These are phyloP conservation scores for Dioctria rufipes DNA, from an alignment of 2,888 invertebrate genomes.

Conservation along the genomic window DNA sequence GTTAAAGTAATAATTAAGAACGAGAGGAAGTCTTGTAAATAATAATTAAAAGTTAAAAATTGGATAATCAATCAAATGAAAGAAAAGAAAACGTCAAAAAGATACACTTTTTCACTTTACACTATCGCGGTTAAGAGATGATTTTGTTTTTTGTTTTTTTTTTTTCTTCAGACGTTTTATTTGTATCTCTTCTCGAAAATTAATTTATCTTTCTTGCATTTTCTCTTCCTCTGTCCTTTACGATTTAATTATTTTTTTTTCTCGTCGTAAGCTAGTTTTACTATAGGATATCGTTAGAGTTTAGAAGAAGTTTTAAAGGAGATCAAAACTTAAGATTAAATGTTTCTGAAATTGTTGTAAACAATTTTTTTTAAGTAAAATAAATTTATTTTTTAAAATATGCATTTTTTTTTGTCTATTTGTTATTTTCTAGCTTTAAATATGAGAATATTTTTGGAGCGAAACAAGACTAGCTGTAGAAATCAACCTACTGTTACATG, in stretches of 20 bases:
- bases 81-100: background rate
- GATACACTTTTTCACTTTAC: slow-evolving; percentile 2
- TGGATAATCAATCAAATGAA: background rate
- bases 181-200: slow-evolving; percentile 16
- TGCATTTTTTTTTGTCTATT: too few relatives aligned
- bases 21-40: slow-evolving; percentile 28
- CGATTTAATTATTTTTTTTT: slow-evolving; percentile 2
- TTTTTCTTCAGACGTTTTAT: background rate
- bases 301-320: slow-evolving; percentile 30
- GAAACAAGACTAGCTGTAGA: too few relatives aligned
- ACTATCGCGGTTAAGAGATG: too few relatives aligned
- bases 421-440: too few relatives aligned
- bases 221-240: background rate
- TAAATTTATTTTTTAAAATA: background rate
- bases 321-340: slow-evolving; percentile 38
- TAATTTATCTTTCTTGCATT: slow-evolving; percentile 49
- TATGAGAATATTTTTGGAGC: too few relatives aligned
- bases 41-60: background rate
- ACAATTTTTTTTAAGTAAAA: slow-evolving; percentile 37
- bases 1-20: slow-evolving; percentile 9
- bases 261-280: slow-evolving; percentile 12
- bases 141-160: too few relatives aligned
- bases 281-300: slow-evolving; percentile 11
- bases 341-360: slow-evolving; percentile 51
- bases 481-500: too few relatives aligned